A percentile compares a stretch with the other conserved stretches of the same genome.
phyloP scores from a whole-genome alignment of 2,113 vertebrate genomes.

The Naja naja region DNA sequence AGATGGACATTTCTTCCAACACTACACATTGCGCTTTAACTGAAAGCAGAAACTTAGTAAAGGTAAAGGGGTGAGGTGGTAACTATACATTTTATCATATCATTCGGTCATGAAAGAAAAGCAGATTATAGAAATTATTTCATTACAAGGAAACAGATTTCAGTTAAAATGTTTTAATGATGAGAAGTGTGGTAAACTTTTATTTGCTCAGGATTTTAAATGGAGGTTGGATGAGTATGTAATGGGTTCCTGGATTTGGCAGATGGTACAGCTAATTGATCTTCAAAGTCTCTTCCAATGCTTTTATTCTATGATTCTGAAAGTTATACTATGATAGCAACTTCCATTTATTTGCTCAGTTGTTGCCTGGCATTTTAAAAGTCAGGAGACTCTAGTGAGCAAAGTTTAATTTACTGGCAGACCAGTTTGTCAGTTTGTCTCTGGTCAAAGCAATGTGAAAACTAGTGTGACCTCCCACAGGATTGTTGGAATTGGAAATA shows the following conservation, averaged over 20 bases:
- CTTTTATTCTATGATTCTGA: not conserved
- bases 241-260: not conserved
- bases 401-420: not conserved
- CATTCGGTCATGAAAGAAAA: not conserved
- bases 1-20: too few relatives aligned
- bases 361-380: not conserved
- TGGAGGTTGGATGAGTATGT: not conserved
- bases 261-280: not conserved
- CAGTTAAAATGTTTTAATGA: not conserved
- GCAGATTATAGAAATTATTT: not conserved
- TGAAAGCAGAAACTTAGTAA: slow-evolving; percentile 30
- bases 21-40: slow-evolving; percentile 11
- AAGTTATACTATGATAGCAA: not conserved
- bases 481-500: not conserved
- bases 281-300: not conserved
- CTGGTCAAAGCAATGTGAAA: not conserved
- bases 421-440: not conserved
- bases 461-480: not conserved
- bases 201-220: not conserved
- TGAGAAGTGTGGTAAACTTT: not conserved
- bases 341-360: not conserved
- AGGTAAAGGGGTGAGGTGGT: slow-evolving; percentile 28
- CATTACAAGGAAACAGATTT: not conserved
- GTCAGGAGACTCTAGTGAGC: not conserved
- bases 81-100: not conserved